These are phyloP conservation scores for Mesochorus sp. DNA, from an alignment of 2,888 invertebrate genomes.

Conservation along the genomic window DNA sequence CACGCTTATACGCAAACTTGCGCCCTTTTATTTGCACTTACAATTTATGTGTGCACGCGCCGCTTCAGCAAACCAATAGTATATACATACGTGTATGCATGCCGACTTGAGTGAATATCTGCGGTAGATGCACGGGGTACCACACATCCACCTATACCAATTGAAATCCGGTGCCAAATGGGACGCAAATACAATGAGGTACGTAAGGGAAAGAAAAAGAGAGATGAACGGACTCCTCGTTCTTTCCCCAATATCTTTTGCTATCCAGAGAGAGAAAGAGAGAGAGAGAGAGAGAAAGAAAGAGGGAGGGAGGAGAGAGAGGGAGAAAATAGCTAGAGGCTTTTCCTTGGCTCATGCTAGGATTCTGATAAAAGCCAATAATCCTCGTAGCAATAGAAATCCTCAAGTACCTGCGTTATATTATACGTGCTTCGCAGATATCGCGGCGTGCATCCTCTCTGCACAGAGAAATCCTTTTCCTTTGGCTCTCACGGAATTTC, in stretches of 20 bases:
- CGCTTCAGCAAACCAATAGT: no score
- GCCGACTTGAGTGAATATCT: slow-evolving; percentile 65
- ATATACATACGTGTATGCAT: background rate
- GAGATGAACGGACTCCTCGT: slow-evolving; percentile 46
- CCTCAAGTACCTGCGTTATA: slow-evolving; percentile 57
- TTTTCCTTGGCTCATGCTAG: slow-evolving; percentile 73
- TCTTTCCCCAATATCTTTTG: slow-evolving; percentile 9
- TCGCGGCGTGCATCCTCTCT: slow-evolving; percentile 16
- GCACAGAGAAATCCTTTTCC: slow-evolving; percentile 30
- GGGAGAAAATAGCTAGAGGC: no score
- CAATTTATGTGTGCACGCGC: background rate
- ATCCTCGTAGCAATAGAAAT: slow-evolving; percentile 74
- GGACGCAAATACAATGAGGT: slow-evolving; percentile 76
- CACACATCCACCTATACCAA: slow-evolving; percentile 65
- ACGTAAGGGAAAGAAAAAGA: slow-evolving; percentile 42
- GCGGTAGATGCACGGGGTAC: slow-evolving; percentile 68
- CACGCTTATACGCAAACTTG: no score
- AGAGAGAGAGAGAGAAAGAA: no score
- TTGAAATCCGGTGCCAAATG: slow-evolving; percentile 77
- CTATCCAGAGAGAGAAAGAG: slow-evolving; percentile 11
- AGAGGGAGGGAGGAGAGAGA: no score
- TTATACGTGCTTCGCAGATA: slow-evolving; percentile 51
- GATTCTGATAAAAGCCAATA: slow-evolving; percentile 77
- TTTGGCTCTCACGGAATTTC: slow-evolving; percentile 11
- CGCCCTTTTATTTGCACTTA: background rate